Conservation (phyloP, 2,888 invertebrate genomes). For the Troides helena region DNA sequence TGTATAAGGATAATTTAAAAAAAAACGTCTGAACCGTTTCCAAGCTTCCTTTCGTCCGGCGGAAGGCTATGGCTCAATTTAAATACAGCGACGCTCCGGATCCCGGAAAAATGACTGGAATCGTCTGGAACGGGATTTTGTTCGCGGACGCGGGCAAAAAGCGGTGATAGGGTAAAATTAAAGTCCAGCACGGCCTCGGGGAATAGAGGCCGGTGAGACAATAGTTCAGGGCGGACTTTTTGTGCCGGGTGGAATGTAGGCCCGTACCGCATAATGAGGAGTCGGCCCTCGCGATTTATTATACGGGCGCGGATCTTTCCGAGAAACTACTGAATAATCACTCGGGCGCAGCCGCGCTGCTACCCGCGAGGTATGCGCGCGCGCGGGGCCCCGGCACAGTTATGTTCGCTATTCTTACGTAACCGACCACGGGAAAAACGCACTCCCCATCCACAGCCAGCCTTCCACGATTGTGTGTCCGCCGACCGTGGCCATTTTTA, state of each 20-base stretch:
- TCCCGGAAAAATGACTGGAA: too few species aligned
- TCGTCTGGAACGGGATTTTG: too few species aligned
- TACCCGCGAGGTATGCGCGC: constrained; percentile 54
- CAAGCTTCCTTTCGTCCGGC: too few species aligned
- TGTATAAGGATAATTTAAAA: too few species aligned
- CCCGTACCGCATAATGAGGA: constrained; percentile 73
- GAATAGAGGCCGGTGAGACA: constrained; percentile 47
- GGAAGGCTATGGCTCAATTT: too few species aligned
- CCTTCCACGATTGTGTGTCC: background rate
- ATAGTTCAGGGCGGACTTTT: constrained; percentile 63
- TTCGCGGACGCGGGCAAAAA: too few species aligned
- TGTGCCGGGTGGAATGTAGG: constrained; percentile 71
- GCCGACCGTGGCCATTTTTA: constrained; percentile 7
- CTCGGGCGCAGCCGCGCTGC: constrained; percentile 46
- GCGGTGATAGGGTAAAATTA: background rate
- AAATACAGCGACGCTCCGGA: too few species aligned
- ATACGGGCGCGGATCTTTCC: constrained; percentile 57
- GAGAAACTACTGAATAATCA: constrained; percentile 73
- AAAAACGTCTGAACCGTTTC: too few species aligned
- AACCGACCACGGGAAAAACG: constrained; percentile 47
- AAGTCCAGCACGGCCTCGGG: constrained; percentile 37
- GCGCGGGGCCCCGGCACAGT: constrained; percentile 64
- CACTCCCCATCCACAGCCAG: constrained; percentile 21
- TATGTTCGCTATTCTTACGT: constrained; percentile 75
- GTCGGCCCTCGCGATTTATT: constrained; percentile 58